Base-by-base conservation (phyloP, 2,113 vertebrate species). In the Mesocricetus auratus region DNA sequence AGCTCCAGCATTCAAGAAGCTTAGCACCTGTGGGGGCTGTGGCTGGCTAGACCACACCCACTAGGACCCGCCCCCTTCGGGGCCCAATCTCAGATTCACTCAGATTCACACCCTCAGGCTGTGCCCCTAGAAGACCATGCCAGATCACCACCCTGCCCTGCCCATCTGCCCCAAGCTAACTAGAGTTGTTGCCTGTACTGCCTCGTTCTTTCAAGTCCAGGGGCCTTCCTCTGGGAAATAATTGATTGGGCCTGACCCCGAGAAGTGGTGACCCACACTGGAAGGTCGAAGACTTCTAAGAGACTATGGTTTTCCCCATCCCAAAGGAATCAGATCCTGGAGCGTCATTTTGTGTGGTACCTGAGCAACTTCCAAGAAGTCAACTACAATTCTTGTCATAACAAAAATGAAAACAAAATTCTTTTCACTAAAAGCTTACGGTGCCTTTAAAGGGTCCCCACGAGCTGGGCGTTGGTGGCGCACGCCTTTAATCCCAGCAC, bases 1-100 rank as follows among this genome's bases (percentile, higher is more conserved):
- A 3, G 7, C 21, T 13, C 22, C 47, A 2, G 17, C 0, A 21
- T 1, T 36, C 2, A 3, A 36, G 13, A 83, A 62, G 1, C 19
- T 33, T 56, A 31, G 13, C 7, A 19, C 62, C 5, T 0, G 45
- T 10, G 4, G 12, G 45, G 88, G 81, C 13, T 1, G 36, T 2
- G 56, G 7, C 58, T 62, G 13, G 7, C n/a, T 42, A 45, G 81
- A 31, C 79, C 42, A 56, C 47, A 42, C 82, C 82, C 64, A 2
- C n/a, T 7, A 31, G 21, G n/a, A 24, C 11, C 53, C 69, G 9
- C 86, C 69, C n/a, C 26, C 13, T 42, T 1, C 6, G 2, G 24
- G 42, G 31, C 17, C 64, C 45, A 53, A n/a, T 50, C 64, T 24
- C 45, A 69, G 45, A 9, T 29, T 58, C 78, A 5, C 4, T 0